Evolutionary conservation across 2,888 invertebrate genomes (phyloP).

Genomic region (Synergus japonicus): DNA sequence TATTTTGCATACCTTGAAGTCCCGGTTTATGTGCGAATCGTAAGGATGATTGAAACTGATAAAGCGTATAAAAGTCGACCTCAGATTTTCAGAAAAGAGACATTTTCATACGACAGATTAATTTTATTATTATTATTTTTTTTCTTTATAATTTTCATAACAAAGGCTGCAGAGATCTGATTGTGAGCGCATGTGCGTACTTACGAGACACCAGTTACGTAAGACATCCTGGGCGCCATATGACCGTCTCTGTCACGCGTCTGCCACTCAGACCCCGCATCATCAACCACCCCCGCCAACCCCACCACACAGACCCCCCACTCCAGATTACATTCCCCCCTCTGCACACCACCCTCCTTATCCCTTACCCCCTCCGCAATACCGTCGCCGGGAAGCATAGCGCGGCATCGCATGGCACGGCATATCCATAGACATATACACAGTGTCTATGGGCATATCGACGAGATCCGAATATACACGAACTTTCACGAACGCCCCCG

Average conservation of each 20-base stretch:
- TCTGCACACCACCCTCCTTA: slow-evolving; percentile 41
- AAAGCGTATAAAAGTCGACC: background rate
- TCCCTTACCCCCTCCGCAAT: slow-evolving; percentile 57
- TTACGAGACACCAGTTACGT: slow-evolving; percentile 61
- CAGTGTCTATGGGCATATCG: slow-evolving; percentile 74
- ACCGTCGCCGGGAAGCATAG: slow-evolving; percentile 54
- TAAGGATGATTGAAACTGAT: slow-evolving; percentile 23
- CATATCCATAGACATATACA: slow-evolving; percentile 69
- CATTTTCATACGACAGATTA: background rate
- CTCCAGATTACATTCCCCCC: slow-evolving; percentile 47
- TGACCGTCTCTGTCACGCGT: slow-evolving; percentile 70
- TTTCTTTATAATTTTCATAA: background rate
- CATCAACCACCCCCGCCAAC: slow-evolving; percentile 9
- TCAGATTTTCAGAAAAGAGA: background rate
- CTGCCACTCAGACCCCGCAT: slow-evolving; percentile 48
- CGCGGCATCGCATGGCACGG: slow-evolving; percentile 60
- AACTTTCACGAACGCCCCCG: slow-evolving; percentile 64
- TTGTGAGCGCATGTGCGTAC: slow-evolving; percentile 29
- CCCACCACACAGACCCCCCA: slow-evolving; percentile 25
- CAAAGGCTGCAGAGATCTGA: background rate
- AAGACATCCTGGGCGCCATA: slow-evolving; percentile 73
- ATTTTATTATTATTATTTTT: too few relatives aligned
- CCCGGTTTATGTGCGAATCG: background rate
- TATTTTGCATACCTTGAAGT: slow-evolving; percentile 25
- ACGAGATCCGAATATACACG: slow-evolving; percentile 70